Percentiles rank a stretch among this genome's conserved stretches.
Evolutionary conservation across 2,113 vertebrate species (phyloP).

Genomic region (Prochilodus magdalenae): DNA sequence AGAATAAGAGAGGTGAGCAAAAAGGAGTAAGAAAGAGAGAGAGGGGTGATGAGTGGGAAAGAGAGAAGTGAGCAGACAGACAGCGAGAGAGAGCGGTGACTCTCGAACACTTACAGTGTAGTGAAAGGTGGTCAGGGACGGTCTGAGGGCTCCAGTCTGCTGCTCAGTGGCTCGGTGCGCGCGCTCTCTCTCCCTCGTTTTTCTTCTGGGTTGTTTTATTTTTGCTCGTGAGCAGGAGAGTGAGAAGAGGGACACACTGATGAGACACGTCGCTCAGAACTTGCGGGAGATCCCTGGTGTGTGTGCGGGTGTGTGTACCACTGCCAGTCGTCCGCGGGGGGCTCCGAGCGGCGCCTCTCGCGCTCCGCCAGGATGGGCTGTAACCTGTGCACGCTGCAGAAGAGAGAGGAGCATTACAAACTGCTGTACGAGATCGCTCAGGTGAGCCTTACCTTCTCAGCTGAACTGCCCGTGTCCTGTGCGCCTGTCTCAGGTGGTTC

Average conservation of each 20-base stretch:
- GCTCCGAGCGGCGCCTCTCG: conserved; percentile 79
- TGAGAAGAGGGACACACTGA: conserved; percentile 87
- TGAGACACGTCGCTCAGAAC: conserved; percentile 85
- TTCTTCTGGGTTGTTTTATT: conserved; percentile 59
- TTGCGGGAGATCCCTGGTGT: conserved; percentile 86
- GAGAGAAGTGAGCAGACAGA: too few species aligned
- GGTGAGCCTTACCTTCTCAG: conserved; percentile 78
- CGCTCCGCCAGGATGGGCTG: conserved; percentile 95
- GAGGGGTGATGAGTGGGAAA: conserved; percentile 72
- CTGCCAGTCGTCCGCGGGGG: conserved; percentile 79
- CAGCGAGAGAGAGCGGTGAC: not conserved
- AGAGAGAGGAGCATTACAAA: conserved; percentile 98
- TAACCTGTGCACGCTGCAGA: conserved; percentile 98
- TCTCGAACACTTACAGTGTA: not conserved
- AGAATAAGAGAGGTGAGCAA: conserved; percentile 80
- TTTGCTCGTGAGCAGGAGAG: conserved; percentile 65
- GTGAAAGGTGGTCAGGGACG: not conserved
- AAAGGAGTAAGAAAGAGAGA: too few species aligned
- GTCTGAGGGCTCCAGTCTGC: not conserved
- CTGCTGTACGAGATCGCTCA: conserved; percentile 98
- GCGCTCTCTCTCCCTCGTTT: not conserved
- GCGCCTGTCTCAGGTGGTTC: not conserved
- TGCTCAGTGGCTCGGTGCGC: not conserved
- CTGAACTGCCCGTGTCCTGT: too few species aligned
- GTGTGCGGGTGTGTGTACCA: conserved; percentile 85